phyloP scores from a whole-genome alignment of 2,113 vertebrate species.

The Pluvianellus socialis region DNA sequence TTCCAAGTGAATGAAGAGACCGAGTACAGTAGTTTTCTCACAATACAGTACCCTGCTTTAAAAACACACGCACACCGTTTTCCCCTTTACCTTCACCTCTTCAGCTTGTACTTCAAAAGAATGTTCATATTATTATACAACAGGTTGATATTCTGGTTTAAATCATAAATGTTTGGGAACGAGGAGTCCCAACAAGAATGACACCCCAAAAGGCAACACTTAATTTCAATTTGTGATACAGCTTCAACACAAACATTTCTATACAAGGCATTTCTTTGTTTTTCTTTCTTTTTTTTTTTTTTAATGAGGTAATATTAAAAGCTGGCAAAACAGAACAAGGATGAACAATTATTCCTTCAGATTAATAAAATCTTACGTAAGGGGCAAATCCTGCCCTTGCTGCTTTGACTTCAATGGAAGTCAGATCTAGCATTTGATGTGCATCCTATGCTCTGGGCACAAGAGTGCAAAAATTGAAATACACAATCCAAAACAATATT shows the following conservation, averaged over 20 bases:
- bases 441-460: neutral
- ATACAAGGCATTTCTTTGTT: neutral
- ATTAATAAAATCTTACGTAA: neutral
- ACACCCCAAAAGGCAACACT: slow-evolving; percentile 8
- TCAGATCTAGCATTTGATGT: neutral
- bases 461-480: slow-evolving; percentile 5
- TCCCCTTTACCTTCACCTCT: neutral
- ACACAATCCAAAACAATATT: neutral
- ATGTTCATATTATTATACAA: neutral
- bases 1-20: neutral
- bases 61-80: neutral
- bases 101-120: neutral
- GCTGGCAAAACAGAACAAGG: neutral
- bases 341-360: neutral
- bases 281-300: neutral
- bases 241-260: slow-evolving; percentile 29
- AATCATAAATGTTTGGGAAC: slow-evolving; percentile 40
- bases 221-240: slow-evolving; percentile 35
- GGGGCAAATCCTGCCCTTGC: neutral
- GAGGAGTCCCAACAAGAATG: slow-evolving; percentile 18
- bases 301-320: neutral
- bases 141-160: slow-evolving; percentile 5
- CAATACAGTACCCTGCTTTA: neutral
- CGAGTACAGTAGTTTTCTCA: neutral
- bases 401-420: neutral